These are phyloP conservation scores for Rhodophaea formosa DNA, from an alignment of 2,888 invertebrate genomes.

Conservation along the genomic window DNA sequence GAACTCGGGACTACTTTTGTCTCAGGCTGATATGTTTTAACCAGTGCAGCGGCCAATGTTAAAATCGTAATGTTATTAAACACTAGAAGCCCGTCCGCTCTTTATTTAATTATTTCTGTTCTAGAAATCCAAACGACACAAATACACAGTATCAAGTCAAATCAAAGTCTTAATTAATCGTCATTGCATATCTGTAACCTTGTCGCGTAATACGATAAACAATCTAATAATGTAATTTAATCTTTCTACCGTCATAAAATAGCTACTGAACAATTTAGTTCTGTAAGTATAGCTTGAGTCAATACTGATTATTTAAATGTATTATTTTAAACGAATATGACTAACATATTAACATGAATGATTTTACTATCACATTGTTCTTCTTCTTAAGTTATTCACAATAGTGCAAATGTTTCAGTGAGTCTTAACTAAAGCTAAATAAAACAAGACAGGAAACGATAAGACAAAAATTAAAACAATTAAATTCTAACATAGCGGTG, in stretches of 20 bases:
- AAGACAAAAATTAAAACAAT: conserved; percentile 12
- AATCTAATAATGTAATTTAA: conserved; percentile 11
- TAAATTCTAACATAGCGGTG: conserved; percentile 13
- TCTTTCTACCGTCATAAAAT: conserved; percentile 5
- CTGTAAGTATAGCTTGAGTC: not conserved
- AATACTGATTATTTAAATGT: not conserved
- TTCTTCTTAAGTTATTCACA: not conserved
- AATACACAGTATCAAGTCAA: conserved; percentile 34
- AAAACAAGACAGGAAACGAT: not conserved
- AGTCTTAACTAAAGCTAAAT: not conserved
- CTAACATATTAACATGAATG: not conserved
- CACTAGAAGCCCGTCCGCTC: not conserved
- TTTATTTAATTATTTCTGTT: not conserved
- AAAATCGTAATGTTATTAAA: no score
- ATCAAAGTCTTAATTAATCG: conserved; percentile 54
- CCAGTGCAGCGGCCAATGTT: no score
- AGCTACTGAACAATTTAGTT: not conserved
- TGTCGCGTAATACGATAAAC: conserved; percentile 26
- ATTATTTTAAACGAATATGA: no score
- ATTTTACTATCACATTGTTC: not conserved
- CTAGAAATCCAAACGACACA: not conserved
- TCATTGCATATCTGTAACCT: conserved; percentile 33
- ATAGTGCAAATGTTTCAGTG: not conserved
- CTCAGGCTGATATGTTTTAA: no score
- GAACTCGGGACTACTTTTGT: no score